These are phyloP conservation scores for Lepidochrysops patricia DNA, from an alignment of 2,888 invertebrate genomes.

Conservation along the genomic window DNA sequence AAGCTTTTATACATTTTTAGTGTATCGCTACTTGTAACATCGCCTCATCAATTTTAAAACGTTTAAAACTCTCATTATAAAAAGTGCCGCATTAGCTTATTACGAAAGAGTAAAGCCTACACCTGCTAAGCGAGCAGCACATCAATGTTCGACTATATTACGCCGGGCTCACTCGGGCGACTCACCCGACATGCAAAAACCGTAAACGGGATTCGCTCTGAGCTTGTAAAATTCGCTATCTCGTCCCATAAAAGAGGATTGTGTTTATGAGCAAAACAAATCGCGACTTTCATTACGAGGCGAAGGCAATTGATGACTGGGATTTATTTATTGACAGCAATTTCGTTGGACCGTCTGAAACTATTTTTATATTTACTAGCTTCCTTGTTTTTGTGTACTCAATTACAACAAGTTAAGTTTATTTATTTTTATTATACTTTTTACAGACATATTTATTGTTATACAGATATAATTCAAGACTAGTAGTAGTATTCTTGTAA, in stretches of 20 bases:
- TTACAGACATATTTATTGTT: no score
- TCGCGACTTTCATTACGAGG: slow-evolving; percentile 44
- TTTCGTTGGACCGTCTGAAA: slow-evolving; percentile 32
- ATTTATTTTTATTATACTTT: no score
- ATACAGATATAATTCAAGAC: no score
- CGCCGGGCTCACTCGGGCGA: neutral
- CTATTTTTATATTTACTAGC: neutral
- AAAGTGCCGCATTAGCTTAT: no score
- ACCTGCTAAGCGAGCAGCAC: slow-evolving; percentile 11
- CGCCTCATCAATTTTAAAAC: no score
- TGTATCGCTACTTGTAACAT: no score
- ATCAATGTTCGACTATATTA: slow-evolving; percentile 14
- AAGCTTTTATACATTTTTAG: no score
- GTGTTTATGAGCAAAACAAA: slow-evolving; percentile 68
- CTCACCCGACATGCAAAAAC: slow-evolving; percentile 32
- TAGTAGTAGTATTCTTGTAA: no score
- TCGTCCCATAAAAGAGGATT: slow-evolving; percentile 63
- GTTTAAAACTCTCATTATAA: no score
- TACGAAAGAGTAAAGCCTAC: no score
- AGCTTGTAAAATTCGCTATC: slow-evolving; percentile 57
- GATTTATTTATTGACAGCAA: slow-evolving; percentile 60
- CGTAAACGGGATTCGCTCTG: slow-evolving; percentile 46
- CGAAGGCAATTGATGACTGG: slow-evolving; percentile 52
- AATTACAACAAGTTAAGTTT: no score
- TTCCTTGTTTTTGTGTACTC: no score